Base-by-base conservation (phyloP, 1,140 invertebrate genomes). In the Trachymyrmex cornetzi region DNA sequence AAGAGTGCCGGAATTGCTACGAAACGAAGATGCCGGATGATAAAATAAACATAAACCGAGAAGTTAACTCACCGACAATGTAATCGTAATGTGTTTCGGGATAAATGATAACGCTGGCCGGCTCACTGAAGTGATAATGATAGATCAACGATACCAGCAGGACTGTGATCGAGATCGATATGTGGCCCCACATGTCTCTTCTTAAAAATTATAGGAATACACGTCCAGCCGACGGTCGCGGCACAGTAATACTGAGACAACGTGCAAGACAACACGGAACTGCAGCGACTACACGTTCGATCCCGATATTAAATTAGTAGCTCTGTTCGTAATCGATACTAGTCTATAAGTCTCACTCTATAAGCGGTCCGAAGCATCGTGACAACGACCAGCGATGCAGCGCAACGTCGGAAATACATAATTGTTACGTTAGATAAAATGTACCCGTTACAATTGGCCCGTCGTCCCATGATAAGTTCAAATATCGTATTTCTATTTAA, bases 221-320 rank as follows among this genome's bases (percentile, higher is more conserved):
- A 85, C 85, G 79, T 61, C 34, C 63, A 64, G 63, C 61, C 22
- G 44, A 75, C 66, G 30, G 38, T 75, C 75, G n/a, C 48, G 24
- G 82, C 57, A 34, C 72, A 55, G 19, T 19, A 44, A 30, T 44
- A 67, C 81, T 67, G 81, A 85, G 85, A 86, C 82, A 88, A 72
- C 74, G 61, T 87, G 85, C 48, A 61, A 64, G 30, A 19, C 63
- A 66, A 79, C 82, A 22, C 82, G 74, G 74, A 79, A 85, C 72
- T 79, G 63, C 50, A 53, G 63, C 59, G 55, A 66, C 72, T 44
- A 19, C 44, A 44, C 80, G 63, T 88, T 89, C 90, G 91, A 93
- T 94, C 92, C 89, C 89, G 91, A 94, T 94, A 95, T 94, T 94
- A 92, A 93, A 95, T 95, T 95, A 95, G 94, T 90, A 91, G 90